These are phyloP conservation scores for Melinopterus prodromus DNA, from an alignment of 2,888 invertebrate genomes.

Conservation along the genomic window DNA sequence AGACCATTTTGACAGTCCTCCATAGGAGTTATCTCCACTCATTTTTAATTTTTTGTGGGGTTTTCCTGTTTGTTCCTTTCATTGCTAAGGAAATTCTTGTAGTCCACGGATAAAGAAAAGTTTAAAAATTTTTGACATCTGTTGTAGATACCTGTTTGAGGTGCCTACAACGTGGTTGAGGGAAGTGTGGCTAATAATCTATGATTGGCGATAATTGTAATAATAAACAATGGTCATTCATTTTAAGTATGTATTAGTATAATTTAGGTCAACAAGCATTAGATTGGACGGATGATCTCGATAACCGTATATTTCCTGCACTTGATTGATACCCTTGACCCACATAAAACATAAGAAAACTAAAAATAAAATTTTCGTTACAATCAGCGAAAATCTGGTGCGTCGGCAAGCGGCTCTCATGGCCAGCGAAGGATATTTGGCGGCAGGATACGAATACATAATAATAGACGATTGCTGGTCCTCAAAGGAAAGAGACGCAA, in stretches of 20 bases:
- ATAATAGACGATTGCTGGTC: slow-evolving; percentile 72
- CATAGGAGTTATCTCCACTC: no score
- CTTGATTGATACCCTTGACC: neutral
- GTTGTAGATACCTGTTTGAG: no score
- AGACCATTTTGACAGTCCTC: no score
- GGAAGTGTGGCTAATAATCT: no score
- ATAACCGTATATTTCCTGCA: slow-evolving; percentile 1
- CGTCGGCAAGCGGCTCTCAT: slow-evolving; percentile 65
- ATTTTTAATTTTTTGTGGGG: no score
- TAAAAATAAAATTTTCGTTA: neutral
- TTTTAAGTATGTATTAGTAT: neutral
- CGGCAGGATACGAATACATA: slow-evolving; percentile 68
- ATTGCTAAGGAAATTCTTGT: no score
- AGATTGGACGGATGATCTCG: neutral
- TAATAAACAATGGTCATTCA: slow-evolving; percentile 16
- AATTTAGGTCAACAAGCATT: neutral
- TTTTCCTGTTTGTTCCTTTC: no score
- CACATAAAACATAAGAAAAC: no score
- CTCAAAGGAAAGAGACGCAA: slow-evolving; percentile 60
- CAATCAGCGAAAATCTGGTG: slow-evolving; percentile 65
- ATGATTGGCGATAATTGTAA: no score
- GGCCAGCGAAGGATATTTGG: slow-evolving; percentile 67
- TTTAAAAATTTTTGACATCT: no score
- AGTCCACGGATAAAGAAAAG: no score
- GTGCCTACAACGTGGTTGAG: no score